Base-by-base conservation (phyloP, 2,888 invertebrate genomes). In the Pseudococcus viburni region DNA sequence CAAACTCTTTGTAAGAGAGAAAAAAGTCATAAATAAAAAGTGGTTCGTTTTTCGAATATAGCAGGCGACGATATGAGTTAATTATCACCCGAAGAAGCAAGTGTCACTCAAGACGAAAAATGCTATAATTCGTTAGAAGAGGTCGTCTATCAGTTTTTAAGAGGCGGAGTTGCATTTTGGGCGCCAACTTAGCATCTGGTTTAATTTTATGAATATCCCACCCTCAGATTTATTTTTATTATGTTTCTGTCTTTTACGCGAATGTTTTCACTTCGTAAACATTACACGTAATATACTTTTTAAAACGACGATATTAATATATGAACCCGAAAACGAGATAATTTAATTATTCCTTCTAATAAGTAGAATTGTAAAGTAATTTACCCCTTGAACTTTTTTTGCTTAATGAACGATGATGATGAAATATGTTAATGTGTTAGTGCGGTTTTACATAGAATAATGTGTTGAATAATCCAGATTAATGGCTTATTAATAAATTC, bases 81-180 rank as follows among this genome's bases (percentile, higher is more conserved):
- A 86, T 86, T 86, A 86, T 86, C 86, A 73, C 64, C 42, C 68
- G 48, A 42, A 86, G 86, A 86, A 39, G 86, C 19, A 68, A 68
- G 22, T 86, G 86, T 86, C 86, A 86, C 46, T 86, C 86, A 86
- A 86, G 46, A 68, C 86, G 73, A 86, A 86, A 86, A 86, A 86
- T 73, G 86, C 73, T 68, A 86, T 86, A 86, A 86, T 86, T 86
- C 86, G 86, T 86, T 86, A 48, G 48, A 86, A 86, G 86, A 86
- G 86, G 86, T 86, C 86, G 86, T 86, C 86, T 86, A 86, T 86
- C 68, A 86, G 86, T 68, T 64, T 86, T 86, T 86, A 68, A 68
- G 73, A 86, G 86, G 86, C 86, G 86, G 86, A 86, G 86, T 73
- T 86, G 86, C 86, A 73, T 73, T 86, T 86, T 86, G 86, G 86